These are phyloP conservation scores for Pagrus major DNA, from an alignment of 2,113 vertebrate species.

Conservation along the genomic window DNA sequence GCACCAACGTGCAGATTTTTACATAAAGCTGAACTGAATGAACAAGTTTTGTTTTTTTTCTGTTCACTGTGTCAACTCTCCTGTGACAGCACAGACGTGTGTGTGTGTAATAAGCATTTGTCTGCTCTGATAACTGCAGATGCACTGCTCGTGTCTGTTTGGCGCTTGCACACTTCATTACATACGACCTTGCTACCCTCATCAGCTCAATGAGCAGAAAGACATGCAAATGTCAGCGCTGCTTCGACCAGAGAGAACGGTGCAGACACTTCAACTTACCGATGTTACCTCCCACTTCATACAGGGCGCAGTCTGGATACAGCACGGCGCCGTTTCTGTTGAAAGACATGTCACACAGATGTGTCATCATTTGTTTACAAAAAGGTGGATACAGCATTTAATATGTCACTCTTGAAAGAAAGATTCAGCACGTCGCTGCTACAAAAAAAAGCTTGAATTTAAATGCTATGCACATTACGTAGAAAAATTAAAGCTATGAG, in stretches of 20 bases:
- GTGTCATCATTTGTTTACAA: neutral
- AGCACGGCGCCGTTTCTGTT: slow-evolving; percentile 81
- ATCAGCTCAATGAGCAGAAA: slow-evolving; percentile 74
- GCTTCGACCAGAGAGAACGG: slow-evolving; percentile 2
- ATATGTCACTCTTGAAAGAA: neutral
- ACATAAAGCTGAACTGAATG: neutral
- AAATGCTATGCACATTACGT: neutral
- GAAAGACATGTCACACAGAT: slow-evolving; percentile 11
- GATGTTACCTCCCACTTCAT: slow-evolving; percentile 91
- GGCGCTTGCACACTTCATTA: slow-evolving; percentile 58
- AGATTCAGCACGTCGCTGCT: no score
- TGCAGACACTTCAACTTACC: slow-evolving; percentile 78
- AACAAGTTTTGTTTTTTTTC: neutral
- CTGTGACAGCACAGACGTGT: slow-evolving; percentile 60
- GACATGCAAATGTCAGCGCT: slow-evolving; percentile 68
- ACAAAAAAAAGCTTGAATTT: neutral
- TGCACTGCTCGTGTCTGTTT: slow-evolving; percentile 55
- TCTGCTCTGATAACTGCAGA: slow-evolving; percentile 81
- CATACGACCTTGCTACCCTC: slow-evolving; percentile 52
- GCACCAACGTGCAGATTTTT: neutral
- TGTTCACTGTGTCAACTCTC: slow-evolving; percentile 32
- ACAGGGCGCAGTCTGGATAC: slow-evolving; percentile 82
- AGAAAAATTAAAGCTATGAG: neutral
- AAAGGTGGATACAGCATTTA: neutral
- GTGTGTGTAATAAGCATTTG: slow-evolving; percentile 70